Evolutionary conservation across 2,888 invertebrate genomes (phyloP).

Genomic region (Lasioglossum villosulum): DNA sequence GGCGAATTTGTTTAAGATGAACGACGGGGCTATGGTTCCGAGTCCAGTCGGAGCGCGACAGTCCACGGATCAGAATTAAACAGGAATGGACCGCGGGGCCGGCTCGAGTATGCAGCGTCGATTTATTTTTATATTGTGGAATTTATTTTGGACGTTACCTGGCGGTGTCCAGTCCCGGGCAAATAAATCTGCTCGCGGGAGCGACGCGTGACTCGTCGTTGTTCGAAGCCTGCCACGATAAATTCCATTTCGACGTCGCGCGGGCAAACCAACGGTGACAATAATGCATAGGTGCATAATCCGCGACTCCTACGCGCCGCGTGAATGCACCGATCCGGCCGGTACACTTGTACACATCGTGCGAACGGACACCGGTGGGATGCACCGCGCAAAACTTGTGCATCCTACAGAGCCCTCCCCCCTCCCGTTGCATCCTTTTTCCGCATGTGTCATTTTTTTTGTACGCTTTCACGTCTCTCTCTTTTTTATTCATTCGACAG

Average conservation of each 20-base stretch:
- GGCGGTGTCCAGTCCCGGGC: neutral
- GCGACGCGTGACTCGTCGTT: constrained; percentile 43
- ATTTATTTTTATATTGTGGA: constrained; percentile 44
- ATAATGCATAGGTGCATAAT: constrained; percentile 71
- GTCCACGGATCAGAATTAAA: constrained; percentile 11
- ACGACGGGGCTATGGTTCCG: neutral
- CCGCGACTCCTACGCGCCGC: constrained; percentile 62
- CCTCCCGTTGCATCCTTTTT: neutral
- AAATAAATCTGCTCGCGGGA: constrained; percentile 47
- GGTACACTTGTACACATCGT: constrained; percentile 43
- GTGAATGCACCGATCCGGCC: constrained; percentile 45
- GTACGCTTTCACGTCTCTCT: neutral
- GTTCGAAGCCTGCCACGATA: constrained; percentile 54
- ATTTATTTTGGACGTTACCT: constrained; percentile 37
- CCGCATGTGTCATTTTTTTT: neutral
- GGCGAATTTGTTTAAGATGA: too few relatives aligned
- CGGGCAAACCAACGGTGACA: constrained; percentile 65
- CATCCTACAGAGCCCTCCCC: neutral
- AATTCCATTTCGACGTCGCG: constrained; percentile 64
- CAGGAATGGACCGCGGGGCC: neutral
- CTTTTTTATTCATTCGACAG: neutral
- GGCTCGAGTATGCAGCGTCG: constrained; percentile 4
- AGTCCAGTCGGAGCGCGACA: neutral
- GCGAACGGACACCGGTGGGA: constrained; percentile 35
- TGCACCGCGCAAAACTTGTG: neutral